phyloP scores from a whole-genome alignment of 2,113 vertebrate genomes.

The Ondatra zibethicus region DNA sequence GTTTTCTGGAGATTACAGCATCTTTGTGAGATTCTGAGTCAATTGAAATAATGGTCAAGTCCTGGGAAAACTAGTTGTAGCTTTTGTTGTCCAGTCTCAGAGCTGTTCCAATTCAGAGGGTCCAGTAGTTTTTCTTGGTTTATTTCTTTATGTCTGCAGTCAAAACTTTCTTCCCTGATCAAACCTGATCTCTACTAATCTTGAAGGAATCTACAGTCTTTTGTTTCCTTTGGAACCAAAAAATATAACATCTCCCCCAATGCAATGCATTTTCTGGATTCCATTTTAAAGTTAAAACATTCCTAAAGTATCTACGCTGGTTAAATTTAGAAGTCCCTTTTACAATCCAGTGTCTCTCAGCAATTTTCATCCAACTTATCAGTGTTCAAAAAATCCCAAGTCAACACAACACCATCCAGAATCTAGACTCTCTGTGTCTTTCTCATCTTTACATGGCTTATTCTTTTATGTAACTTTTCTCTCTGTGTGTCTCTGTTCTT shows the following conservation, averaged over 20 bases:
- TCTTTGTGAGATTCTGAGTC: background rate
- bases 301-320: background rate
- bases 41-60: background rate
- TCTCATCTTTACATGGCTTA: background rate
- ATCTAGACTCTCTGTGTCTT: background rate
- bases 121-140: background rate
- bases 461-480: background rate
- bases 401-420: background rate
- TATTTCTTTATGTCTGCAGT: background rate
- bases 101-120: background rate
- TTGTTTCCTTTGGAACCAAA: background rate
- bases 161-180: background rate
- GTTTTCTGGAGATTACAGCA: background rate
- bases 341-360: background rate
- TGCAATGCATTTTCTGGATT: background rate
- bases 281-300: background rate
- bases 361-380: background rate
- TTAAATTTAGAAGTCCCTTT: background rate
- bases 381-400: background rate
- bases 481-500: background rate
- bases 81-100: background rate
- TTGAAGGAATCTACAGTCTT: background rate
- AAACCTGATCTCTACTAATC: background rate
- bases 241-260: background rate
- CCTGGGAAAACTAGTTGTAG: background rate